A percentile compares a stretch with the other conserved stretches of the same genome.
Evolutionary conservation across 2,888 invertebrate species (phyloP).

Genomic region (Rhabditophanes sp.): DNA sequence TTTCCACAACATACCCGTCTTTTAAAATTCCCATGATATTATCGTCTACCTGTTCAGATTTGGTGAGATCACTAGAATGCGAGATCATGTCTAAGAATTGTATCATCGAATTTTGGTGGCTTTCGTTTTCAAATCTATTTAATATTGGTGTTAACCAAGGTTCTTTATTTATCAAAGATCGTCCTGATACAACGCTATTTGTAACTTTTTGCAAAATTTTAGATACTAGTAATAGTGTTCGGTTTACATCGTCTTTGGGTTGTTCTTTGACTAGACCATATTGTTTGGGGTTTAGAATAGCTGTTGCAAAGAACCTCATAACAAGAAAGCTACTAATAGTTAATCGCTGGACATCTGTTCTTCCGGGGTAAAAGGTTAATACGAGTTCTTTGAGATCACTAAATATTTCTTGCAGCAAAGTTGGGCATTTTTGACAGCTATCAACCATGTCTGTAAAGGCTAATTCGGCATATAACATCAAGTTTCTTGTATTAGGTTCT

Average conservation of each 20-base stretch:
- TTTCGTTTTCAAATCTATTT: conserved; percentile 23
- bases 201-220: conserved; percentile 39
- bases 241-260: conserved; percentile 28
- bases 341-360: conserved; percentile 26
- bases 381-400: conserved; percentile 35
- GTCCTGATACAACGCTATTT: conserved; percentile 35
- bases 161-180: conserved; percentile 26
- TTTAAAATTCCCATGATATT: conserved; percentile 4
- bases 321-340: conserved; percentile 40
- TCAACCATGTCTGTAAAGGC: conserved; percentile 32
- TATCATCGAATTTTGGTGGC: conserved; percentile 27
- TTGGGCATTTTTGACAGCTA: conserved; percentile 30
- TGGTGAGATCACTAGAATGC: neutral
- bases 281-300: conserved; percentile 37
- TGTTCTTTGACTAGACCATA: conserved; percentile 33
- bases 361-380: conserved; percentile 14
- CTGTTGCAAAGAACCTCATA: conserved; percentile 43
- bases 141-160: conserved; percentile 36
- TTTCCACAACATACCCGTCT: conserved; percentile 9
- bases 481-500: conserved; percentile 12
- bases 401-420: conserved; percentile 26
- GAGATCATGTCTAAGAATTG: conserved; percentile 33
- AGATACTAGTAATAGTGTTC: conserved; percentile 39
- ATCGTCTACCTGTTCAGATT: neutral
- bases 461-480: conserved; percentile 31